Conservation (phyloP, 2,113 vertebrate species). For the Bubo bubo region DNA sequence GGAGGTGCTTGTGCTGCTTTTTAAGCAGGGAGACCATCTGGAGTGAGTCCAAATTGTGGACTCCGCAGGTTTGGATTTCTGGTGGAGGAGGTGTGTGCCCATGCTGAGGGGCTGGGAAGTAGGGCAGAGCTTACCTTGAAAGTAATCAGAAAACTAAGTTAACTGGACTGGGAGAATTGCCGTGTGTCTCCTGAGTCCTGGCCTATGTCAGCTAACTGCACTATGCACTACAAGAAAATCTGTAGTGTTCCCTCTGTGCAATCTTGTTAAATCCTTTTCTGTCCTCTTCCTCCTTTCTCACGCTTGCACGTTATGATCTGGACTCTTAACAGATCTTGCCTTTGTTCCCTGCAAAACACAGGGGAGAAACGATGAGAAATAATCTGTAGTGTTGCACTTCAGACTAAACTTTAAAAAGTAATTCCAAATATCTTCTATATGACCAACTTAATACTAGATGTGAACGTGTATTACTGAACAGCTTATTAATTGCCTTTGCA, state of each 20-base stretch:
- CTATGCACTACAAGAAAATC: fast-evolving
- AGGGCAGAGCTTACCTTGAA: background rate
- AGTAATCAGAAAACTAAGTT: background rate
- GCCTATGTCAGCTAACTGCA: fast-evolving
- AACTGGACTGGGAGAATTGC: background rate
- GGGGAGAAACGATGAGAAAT: background rate
- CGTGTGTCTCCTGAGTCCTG: background rate
- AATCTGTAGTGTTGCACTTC: background rate
- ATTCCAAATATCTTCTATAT: background rate
- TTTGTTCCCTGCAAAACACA: background rate
- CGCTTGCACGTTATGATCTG: fast-evolving
- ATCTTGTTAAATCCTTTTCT: background rate
- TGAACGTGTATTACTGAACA: fast-evolving
- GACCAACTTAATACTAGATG: background rate
- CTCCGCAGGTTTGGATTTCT: background rate
- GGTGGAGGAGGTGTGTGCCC: background rate
- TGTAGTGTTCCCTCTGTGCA: background rate
- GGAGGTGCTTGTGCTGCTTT: background rate
- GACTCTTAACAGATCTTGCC: background rate
- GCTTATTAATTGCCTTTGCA: background rate
- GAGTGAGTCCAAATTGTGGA: background rate
- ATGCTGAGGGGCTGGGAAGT: background rate
- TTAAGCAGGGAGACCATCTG: background rate
- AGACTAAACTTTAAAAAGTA: background rate
- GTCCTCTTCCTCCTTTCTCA: background rate